Percentiles rank a stretch among this genome's conserved stretches.
Evolutionary conservation across 2,888 invertebrate species (phyloP).

Genomic region (Melieria picta): DNA sequence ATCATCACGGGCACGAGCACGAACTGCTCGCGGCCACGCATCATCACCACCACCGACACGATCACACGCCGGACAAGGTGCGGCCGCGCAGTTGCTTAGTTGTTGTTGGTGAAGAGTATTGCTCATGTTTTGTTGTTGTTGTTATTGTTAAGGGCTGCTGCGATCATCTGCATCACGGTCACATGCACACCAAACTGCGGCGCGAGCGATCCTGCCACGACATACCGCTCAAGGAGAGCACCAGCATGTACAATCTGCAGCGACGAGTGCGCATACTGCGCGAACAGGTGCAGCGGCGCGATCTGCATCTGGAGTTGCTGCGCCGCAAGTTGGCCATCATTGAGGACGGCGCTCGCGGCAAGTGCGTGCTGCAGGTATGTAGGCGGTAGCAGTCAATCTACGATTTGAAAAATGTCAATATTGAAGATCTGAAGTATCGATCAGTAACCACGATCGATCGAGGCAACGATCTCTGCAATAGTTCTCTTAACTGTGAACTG

Average conservation of each 20-base stretch:
- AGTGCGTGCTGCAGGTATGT: slow-evolving; percentile 69
- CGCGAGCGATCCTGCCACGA: slow-evolving; percentile 84
- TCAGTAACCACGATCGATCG: too few relatives aligned
- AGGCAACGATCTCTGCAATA: too few relatives aligned
- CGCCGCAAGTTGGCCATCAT: slow-evolving; percentile 87
- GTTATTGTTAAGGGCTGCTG: slow-evolving; percentile 48
- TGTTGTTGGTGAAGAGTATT: too few relatives aligned
- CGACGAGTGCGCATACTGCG: slow-evolving; percentile 84
- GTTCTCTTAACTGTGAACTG: too few relatives aligned
- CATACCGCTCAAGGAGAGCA: slow-evolving; percentile 77
- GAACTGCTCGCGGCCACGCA: not conserved
- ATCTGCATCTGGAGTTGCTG: slow-evolving; percentile 88
- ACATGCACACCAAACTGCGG: slow-evolving; percentile 74
- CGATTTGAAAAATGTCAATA: too few relatives aligned
- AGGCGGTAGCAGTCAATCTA: too few relatives aligned
- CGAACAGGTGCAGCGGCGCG: slow-evolving; percentile 91
- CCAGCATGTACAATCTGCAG: slow-evolving; percentile 80
- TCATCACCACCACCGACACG: slow-evolving; percentile 33
- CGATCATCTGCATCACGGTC: slow-evolving; percentile 46
- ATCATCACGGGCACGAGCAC: slow-evolving; percentile 54
- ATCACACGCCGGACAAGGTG: slow-evolving; percentile 50
- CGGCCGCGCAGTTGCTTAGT: not conserved
- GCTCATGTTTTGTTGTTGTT: not conserved
- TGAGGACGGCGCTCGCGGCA: slow-evolving; percentile 77
- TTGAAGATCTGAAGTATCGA: too few relatives aligned